A percentile compares a stretch with the other conserved stretches of the same genome.
Conservation (phyloP, 2,797 vertebrate species). For the Melanotaenia maccullochi region DNA sequence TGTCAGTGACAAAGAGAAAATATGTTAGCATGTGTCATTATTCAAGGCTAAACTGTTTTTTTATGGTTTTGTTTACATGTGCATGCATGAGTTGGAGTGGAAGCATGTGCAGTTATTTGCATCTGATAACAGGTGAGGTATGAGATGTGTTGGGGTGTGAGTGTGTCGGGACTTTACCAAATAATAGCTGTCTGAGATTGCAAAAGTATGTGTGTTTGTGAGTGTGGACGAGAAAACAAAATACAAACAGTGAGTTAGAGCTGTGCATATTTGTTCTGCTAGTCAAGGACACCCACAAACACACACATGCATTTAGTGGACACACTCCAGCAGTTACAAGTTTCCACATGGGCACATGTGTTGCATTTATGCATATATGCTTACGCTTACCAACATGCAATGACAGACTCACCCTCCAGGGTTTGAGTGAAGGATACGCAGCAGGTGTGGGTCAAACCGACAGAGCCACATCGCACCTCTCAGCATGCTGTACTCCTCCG, state of each 20-base stretch:
- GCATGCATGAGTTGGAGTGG: constrained; percentile 34
- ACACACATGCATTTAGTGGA: constrained; percentile 19
- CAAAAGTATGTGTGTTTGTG: constrained; percentile 39
- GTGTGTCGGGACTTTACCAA: constrained; percentile 25
- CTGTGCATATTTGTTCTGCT: constrained; percentile 41
- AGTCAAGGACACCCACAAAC: constrained; percentile 57
- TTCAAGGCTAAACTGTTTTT: constrained; percentile 62
- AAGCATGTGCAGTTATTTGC: constrained; percentile 42
- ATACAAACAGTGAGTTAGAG: constrained; percentile 50
- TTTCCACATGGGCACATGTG: constrained; percentile 49
- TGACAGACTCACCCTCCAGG: constrained; percentile 53
- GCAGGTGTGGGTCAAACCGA: constrained; percentile 78
- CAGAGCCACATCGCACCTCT: constrained; percentile 72
- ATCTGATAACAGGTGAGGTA: constrained; percentile 25
- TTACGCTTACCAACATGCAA: constrained; percentile 21
- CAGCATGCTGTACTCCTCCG: constrained; percentile 71
- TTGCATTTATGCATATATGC: constrained; percentile 54
- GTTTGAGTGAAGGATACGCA: constrained; percentile 72
- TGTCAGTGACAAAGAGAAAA: constrained; percentile 15
- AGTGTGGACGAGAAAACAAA: constrained; percentile 32
- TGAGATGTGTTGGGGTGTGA: constrained; percentile 13
- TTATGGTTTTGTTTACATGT: constrained; percentile 45
- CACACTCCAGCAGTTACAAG: constrained; percentile 37
- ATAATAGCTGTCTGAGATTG: constrained; percentile 22
- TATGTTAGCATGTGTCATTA: constrained; percentile 42